A percentile compares a stretch with the other conserved stretches of the same genome.
phyloP scores from a whole-genome alignment of 1,140 invertebrate genomes.

The Lucilia sericata region DNA sequence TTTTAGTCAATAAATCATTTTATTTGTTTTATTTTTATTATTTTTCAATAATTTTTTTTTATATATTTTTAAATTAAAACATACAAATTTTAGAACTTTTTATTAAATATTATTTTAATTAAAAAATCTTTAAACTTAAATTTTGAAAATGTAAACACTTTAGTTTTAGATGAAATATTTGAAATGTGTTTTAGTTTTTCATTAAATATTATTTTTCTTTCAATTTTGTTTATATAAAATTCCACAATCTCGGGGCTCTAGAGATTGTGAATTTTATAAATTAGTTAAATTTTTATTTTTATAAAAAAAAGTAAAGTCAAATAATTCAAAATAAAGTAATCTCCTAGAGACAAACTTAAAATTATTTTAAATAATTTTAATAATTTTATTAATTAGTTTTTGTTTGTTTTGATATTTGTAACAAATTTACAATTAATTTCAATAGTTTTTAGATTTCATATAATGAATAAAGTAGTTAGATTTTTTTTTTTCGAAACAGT shows the following conservation, averaged over 20 bases:
- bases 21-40: neutral
- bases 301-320: neutral
- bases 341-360: neutral
- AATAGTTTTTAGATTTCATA: neutral
- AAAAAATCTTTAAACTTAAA: neutral
- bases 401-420: neutral
- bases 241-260: slow-evolving; percentile 36
- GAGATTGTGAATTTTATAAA: slow-evolving; percentile 40
- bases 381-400: too few relatives aligned
- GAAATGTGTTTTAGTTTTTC: neutral
- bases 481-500: neutral
- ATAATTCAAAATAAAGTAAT: neutral
- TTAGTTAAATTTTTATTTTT: neutral
- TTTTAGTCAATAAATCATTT: neutral
- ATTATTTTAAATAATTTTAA: too few relatives aligned
- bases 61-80: neutral
- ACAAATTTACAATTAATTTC: neutral
- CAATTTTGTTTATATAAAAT: slow-evolving; percentile 6
- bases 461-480: slow-evolving; percentile 20
- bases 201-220: neutral
- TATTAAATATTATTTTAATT: neutral
- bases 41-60: neutral
- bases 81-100: slow-evolving; percentile 2
- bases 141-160: neutral
- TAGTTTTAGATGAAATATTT: neutral